These are phyloP conservation scores for Trilocha varians DNA, from an alignment of 2,888 invertebrate species.

Conservation along the genomic window DNA sequence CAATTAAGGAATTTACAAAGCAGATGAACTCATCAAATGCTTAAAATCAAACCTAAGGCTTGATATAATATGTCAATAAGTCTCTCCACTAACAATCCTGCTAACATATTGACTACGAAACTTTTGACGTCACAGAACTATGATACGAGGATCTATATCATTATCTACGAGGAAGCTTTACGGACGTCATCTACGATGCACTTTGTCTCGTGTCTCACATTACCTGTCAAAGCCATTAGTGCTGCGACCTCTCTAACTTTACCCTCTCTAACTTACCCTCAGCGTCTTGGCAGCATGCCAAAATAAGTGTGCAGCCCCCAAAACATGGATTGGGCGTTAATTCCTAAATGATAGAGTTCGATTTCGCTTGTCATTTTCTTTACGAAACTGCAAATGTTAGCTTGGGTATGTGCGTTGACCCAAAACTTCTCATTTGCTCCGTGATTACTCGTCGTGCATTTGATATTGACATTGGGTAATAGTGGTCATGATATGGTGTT, in stretches of 20 bases:
- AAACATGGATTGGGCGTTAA: constrained; percentile 16
- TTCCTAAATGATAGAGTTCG: constrained; percentile 3
- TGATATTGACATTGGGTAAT: constrained; percentile 49
- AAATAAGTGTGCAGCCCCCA: constrained; percentile 28
- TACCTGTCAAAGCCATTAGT: constrained; percentile 70
- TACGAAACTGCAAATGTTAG: constrained; percentile 9
- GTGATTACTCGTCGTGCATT: constrained; percentile 52
- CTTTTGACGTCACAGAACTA: background rate
- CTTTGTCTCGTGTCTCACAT: constrained; percentile 61
- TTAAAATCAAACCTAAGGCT: too few relatives aligned
- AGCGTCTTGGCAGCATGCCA: constrained; percentile 40
- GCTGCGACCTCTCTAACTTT: constrained; percentile 49
- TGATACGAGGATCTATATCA: constrained; percentile 18
- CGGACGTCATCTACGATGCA: constrained; percentile 46
- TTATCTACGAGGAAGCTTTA: constrained; percentile 14
- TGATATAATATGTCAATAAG: background rate
- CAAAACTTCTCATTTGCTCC: constrained; percentile 63
- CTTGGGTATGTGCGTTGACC: constrained; percentile 35
- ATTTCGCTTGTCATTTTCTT: constrained; percentile 18
- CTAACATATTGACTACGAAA: background rate
- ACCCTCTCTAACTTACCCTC: constrained; percentile 53
- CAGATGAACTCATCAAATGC: too few relatives aligned
- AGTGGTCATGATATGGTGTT: constrained; percentile 38
- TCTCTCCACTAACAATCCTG: background rate
- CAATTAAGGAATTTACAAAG: too few relatives aligned